A percentile compares a stretch with the other conserved stretches of the same genome.
These are phyloP conservation scores for Anthophora plumipes DNA, from an alignment of 2,888 invertebrate species.

Conservation along the genomic window DNA sequence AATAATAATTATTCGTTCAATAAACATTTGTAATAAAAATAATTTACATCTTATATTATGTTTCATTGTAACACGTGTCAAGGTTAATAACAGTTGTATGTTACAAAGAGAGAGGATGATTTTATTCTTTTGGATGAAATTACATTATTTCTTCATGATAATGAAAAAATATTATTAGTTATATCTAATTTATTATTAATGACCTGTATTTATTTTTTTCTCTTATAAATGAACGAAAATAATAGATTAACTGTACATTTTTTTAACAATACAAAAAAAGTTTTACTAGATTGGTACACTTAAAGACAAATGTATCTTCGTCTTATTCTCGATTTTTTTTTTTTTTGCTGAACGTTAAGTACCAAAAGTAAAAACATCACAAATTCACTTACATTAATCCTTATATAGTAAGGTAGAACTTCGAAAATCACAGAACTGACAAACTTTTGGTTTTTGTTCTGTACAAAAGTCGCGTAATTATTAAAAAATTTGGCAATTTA, in stretches of 20 bases:
- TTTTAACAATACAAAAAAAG: conserved; percentile 30
- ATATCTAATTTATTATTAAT: conserved; percentile 20
- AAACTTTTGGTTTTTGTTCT: conserved; percentile 34
- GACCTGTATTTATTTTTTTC: conserved; percentile 2
- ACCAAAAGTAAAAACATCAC: conserved; percentile 44
- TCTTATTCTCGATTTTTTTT: too few species aligned
- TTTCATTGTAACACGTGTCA: conserved; percentile 14
- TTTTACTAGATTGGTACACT: conserved; percentile 4
- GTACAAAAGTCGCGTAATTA: conserved; percentile 2
- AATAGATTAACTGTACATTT: conserved; percentile 22
- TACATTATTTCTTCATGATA: conserved; percentile 26
- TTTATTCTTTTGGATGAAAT: conserved; percentile 45
- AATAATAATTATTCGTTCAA: conserved; percentile 9
- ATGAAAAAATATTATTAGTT: conserved; percentile 41
- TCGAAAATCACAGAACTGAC: conserved; percentile 18
- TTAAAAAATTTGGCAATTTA: conserved; percentile 46
- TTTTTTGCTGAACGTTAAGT: conserved; percentile 19
- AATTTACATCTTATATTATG: conserved; percentile 6
- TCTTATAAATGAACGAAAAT: background rate
- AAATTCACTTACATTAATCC: conserved; percentile 22
- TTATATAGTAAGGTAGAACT: conserved; percentile 5
- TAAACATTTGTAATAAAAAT: conserved; percentile 11
- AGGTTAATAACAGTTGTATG: conserved; percentile 44
- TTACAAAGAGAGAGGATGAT: conserved; percentile 43
- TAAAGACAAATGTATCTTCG: conserved; percentile 12